Conservation (phyloP, 2,888 invertebrate genomes). For the Uropetala carovei region DNA sequence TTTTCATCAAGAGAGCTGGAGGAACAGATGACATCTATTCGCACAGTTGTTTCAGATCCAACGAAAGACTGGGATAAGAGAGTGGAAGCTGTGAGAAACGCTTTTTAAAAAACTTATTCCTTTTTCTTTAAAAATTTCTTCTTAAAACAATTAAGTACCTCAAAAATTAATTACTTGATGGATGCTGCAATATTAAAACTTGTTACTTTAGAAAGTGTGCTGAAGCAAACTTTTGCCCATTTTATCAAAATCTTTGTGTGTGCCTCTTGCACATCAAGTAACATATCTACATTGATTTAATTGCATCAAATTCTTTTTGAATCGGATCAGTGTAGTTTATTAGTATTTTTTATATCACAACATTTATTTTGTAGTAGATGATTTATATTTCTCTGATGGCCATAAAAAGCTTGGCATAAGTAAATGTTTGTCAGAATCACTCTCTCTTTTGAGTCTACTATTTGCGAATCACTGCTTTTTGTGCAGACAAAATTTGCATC, state of each 20-base stretch:
- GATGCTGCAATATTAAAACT: constrained; percentile 10
- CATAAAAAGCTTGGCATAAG: no score
- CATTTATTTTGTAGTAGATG: no score
- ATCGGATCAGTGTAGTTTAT: no score
- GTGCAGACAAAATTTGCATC: no score
- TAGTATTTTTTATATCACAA: no score
- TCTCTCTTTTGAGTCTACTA: constrained; percentile 47
- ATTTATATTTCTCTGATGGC: no score
- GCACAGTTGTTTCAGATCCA: constrained; percentile 86
- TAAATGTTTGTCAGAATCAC: constrained; percentile 65
- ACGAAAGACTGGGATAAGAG: constrained; percentile 96
- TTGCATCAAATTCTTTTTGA: no score
- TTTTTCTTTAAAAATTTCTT: background rate
- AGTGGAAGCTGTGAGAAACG: constrained; percentile 86
- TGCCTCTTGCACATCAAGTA: no score
- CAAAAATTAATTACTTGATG: background rate
- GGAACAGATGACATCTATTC: constrained; percentile 86
- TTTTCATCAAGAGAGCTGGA: constrained; percentile 91
- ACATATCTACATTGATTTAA: no score
- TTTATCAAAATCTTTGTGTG: no score
- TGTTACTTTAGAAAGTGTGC: no score
- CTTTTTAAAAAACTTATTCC: constrained; percentile 36
- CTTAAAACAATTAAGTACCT: background rate
- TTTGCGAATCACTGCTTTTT: constrained; percentile 35
- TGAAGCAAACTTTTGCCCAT: no score